Base-by-base conservation (phyloP, 2,888 invertebrate species). In the Mongoloraphidia duomilia region DNA sequence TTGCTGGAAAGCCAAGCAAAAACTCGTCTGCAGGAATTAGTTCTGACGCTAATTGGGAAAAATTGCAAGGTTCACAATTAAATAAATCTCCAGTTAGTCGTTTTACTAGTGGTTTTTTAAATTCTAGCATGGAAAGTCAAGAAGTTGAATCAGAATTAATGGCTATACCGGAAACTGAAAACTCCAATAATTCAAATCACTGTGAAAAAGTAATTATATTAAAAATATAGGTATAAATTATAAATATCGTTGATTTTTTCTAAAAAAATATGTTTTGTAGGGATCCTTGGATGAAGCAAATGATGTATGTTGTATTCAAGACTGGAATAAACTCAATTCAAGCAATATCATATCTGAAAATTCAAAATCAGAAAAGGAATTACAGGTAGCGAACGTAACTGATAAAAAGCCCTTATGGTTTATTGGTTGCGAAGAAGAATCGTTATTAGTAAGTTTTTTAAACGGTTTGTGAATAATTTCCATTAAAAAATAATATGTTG, bases 81-180 rank as follows among this genome's bases (percentile, higher is more conserved):
- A 59, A 56, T 52, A 63, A 60, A 34, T 64, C 65, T 47, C 40
- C 70, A 26, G 26, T 26, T 26, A 26, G 26, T 26, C 26, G 26
- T 26, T 26, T 26, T 6, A 6, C 26, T 1, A 26, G 26, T 6
- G 6, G 26, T 26, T 26, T 26, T 26, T 6, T 26, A 26, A 26
- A 70, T 48, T 72, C 71, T 71, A 74, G 78, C 52, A 61, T 82
- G 53, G 88, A 88, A 63, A 84, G 82, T 53, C 90, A 91, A 65
- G 89, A 89, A 55, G 84, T 85, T 2, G 91, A 92, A 67, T 88
- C 88, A 47, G 91, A 91, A 66, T 69, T 92, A 58, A 88, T 88
- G 51, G 89, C 87, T 49, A 91, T 91, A 62, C 90, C 90, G 11
- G 91, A 92, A 71, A 89, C 14, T 39, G 40, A 39, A n/a, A 39